phyloP scores from a whole-genome alignment of 2,113 vertebrate species.

The Albula goreensis region DNA sequence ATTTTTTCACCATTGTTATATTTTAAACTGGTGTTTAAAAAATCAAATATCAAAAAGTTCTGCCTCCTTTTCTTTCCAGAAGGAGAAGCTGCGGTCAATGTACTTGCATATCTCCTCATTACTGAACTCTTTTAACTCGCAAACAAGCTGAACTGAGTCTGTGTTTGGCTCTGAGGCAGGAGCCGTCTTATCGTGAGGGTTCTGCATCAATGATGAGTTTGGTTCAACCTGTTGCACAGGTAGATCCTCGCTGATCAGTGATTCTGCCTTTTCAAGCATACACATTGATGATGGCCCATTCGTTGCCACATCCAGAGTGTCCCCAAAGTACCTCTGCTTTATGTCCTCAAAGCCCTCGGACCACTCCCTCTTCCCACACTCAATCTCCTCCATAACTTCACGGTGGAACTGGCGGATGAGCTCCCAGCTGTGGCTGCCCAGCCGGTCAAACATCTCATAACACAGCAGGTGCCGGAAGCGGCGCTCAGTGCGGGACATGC shows the following conservation, averaged over 20 bases:
- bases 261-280: constrained; percentile 45
- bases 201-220: constrained; percentile 20
- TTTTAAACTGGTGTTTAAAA: neutral
- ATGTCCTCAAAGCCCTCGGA: constrained; percentile 88
- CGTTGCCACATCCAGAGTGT: constrained; percentile 55
- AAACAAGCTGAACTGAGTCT: constrained; percentile 79
- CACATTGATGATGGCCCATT: constrained; percentile 47
- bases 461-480: constrained; percentile 94
- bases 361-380: constrained; percentile 81
- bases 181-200: constrained; percentile 38
- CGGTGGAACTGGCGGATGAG: constrained; percentile 86
- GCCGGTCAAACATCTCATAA: constrained; percentile 95
- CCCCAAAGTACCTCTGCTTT: constrained; percentile 82
- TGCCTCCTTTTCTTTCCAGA: constrained; percentile 96
- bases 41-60: constrained; percentile 87
- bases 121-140: constrained; percentile 90
- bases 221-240: constrained; percentile 36
- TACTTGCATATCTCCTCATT: constrained; percentile 92
- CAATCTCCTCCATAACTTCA: constrained; percentile 81
- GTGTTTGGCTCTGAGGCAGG: constrained; percentile 41
- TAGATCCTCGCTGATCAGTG: constrained; percentile 19
- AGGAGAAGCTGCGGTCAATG: constrained; percentile 95
- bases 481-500: constrained; percentile 84
- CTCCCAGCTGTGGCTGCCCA: constrained; percentile 89
- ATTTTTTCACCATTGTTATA: no score